Base-by-base conservation (phyloP, 2,888 invertebrate genomes). In the Ceratothoa steindachneri region DNA sequence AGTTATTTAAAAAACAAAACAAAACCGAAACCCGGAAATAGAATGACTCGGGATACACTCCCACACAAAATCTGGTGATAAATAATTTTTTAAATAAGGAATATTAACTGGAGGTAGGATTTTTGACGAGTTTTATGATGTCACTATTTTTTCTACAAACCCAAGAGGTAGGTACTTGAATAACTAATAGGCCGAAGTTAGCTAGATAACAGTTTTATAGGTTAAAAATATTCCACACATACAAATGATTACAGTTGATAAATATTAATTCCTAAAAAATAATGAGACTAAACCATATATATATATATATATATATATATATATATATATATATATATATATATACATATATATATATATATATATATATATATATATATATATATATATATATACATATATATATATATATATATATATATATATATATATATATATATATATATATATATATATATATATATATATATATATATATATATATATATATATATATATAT, bases 241-340 rank as follows among this genome's bases (percentile, higher is more conserved):
- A 52, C 19, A 68, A 30, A 68, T 31, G 19, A 22, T 30, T 0
- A 67, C 30, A 67, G 2, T 30, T 7, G 22, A 9, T 30, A 7
- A 30, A 7, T 67, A 5, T 67, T n/a, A 52, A 69, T 53, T 22
- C 15, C 7, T 41, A 41, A 9, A 41, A 9, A 41, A 9, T 9
- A 9, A 41, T 41, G 15, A 22, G 52, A 5, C 15, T 27, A 69
- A 52, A 69, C 28, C 19, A 28, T 69, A 64, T 70, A 70, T 70
- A 70, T 70, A 70, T 5, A 64, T 70, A 64, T 5, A 70, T 70
- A 70, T 70, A 70, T 70, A 70, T 66, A 71, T 66, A 66, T 71
- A 71, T 71, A 71, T 71, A 71, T 71, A 71, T 71, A 71, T 71
- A 71, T 71, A 71, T 71, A 65, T 71, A 65, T 71, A 65, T 71